Base-by-base conservation (phyloP, 2,888 invertebrate genomes). In the Microctonus hyperodae region DNA sequence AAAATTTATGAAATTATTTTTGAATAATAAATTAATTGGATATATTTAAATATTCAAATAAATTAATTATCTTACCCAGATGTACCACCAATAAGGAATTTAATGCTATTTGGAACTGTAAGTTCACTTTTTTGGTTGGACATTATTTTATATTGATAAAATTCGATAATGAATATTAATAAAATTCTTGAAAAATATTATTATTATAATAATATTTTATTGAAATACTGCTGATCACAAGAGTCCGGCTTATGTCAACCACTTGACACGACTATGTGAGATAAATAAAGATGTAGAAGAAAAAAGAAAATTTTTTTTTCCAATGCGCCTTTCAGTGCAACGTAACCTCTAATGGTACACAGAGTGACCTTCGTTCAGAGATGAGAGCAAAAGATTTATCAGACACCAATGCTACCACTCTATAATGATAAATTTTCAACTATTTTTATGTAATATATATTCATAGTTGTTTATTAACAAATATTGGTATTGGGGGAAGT, bases 11-110 rank as follows among this genome's bases (percentile, higher is more conserved):
- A n/a, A n/a, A n/a, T n/a, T n/a, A n/a, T n/a, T 61, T 11, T 31
- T 44, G 10, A 63, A 51, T 4, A 20, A 16, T 58, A 44, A 11
- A 35, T n/a, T 56, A 16, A 56, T 48, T 6, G 33, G 35, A 33
- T 20, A 6, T 16, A 63, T 65, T 20, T 10, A 11, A 44, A 25
- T 10, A 62, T 25, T 64, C 4, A 4, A 44, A 44, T 44, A 1
- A 6, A 44, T 16, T 44, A 16, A 44, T 16, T 44, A 10, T 6
- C 78, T 67, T 74, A 83, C 83, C 83, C 83, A 61, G 83, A 78
- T 4, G 78, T 72, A 20, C 83, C 83, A 22, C 82, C 82, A 67
- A 83, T 82, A 28, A 81, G 64, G 63, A 83, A 83, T 70, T 82
- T 83, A 61, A 82, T 71, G 20, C 73, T 65, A 69, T 81, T 82